Evolutionary conservation across 2,888 invertebrate genomes (phyloP), one percentile per base, ranked within the genome.

Genomic region (Patella depressa): DNA sequence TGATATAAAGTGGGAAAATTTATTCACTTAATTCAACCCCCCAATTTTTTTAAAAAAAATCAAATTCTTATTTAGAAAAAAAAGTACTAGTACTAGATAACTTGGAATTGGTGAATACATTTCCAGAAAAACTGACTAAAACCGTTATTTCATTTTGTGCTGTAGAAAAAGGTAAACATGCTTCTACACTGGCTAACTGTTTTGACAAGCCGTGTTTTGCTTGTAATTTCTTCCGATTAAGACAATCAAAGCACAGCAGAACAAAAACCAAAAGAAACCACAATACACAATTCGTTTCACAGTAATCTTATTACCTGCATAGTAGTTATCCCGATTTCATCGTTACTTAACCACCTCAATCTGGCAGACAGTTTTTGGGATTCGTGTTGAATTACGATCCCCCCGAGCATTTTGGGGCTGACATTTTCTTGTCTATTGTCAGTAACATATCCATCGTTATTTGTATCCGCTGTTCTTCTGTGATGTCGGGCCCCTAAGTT

Each of bases 271-370:
- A 45, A 45, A 45, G 45, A 45, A 45, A 45, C 59, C 34, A 57
- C 29, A 57, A 73, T 65, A 54, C 5, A 53, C 14, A 53, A 70
- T 71, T 54, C 17, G 2, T 19, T 14, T 53, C n/a, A n/a, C 29
- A 29, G 15, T 11, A 15, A 45, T n/a, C 24, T 59, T 34, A 72
- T 79, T 80, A 91, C 92, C 91, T 92, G 92, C 91, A 92, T 90
- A 11, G 85, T 86, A 17, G 90, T 89, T 53, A 92, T 90, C 78
- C 91, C 91, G 73, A 92, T 85, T 86, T 92, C 92, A 80, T 92
- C 90, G 86, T 92, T 92, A 77, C 88, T 89, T 3, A 92, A 82
- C 83, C 86, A 86, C 69, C 91, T 81, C 2, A 92, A 80, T 77
- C 88, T 88, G 15, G 87, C 86, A 7, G 90, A 89, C 53, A 92